These are phyloP conservation scores for Erythrocercus mccallii DNA, from an alignment of 2,113 vertebrate species.

Conservation along the genomic window DNA sequence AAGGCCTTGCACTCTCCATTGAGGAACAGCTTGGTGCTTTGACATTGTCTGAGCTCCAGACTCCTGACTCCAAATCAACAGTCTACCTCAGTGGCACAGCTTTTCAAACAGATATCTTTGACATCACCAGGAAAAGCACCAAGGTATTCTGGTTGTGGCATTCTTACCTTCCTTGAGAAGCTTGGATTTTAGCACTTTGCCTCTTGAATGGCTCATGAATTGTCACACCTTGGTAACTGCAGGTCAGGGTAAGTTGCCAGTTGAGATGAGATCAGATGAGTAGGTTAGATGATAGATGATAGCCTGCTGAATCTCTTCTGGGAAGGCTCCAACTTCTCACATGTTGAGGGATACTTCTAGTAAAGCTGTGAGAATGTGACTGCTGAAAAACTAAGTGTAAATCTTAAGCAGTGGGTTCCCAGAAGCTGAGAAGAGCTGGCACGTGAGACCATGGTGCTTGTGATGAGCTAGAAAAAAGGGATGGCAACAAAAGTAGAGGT, in stretches of 20 bases:
- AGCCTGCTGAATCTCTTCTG: not conserved
- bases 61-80: slow-evolving; percentile 66
- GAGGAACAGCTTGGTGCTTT: slow-evolving; percentile 90
- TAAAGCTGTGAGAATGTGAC: not conserved
- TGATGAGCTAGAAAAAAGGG: not conserved
- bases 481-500: not conserved
- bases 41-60: slow-evolving; percentile 77
- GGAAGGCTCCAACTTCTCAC: not conserved
- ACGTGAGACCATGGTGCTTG: not conserved
- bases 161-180: not conserved
- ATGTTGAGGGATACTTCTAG: not conserved
- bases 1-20: slow-evolving; percentile 84
- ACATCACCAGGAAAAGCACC: slow-evolving; percentile 80
- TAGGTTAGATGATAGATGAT: not conserved
- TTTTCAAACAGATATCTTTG: slow-evolving; percentile 82
- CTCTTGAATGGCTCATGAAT: not conserved
- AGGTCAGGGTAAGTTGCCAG: not conserved
- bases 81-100: slow-evolving; percentile 83
- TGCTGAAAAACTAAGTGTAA: not conserved
- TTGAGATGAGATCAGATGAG: not conserved
- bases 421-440: not conserved
- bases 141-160: slow-evolving; percentile 76
- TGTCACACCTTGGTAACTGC: not conserved
- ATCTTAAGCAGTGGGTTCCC: not conserved
- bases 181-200: not conserved